Evolutionary conservation across 2,888 invertebrate species (phyloP).

Genomic region (Rosalia funebris): DNA sequence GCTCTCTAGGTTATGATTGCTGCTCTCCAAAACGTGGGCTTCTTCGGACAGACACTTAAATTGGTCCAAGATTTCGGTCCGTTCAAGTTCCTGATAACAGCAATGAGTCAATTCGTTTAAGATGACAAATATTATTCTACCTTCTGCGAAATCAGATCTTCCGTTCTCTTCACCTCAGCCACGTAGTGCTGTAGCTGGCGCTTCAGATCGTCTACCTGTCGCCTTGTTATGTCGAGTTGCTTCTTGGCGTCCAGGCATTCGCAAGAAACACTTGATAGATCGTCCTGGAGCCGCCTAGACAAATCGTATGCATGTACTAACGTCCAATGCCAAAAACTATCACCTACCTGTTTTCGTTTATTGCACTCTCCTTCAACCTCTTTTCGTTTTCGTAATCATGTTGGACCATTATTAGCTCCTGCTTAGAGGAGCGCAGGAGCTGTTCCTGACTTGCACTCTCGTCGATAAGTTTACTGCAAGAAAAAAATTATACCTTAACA

Average conservation of each 20-base stretch:
- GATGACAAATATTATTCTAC: conserved; percentile 55
- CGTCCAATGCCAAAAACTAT: too few species aligned
- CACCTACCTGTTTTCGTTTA: conserved; percentile 69
- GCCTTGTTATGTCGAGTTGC: conserved; percentile 75
- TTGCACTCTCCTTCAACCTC: conserved; percentile 69
- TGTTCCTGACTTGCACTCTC: conserved; percentile 66
- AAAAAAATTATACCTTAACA: conserved; percentile 24
- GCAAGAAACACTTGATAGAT: conserved; percentile 72
- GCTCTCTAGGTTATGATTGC: conserved; percentile 81
- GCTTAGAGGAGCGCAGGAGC: conserved; percentile 65
- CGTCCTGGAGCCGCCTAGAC: conserved; percentile 76
- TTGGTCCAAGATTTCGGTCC: conserved; percentile 83
- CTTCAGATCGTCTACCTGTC: conserved; percentile 79
- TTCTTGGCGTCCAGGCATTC: conserved; percentile 72
- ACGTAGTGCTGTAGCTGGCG: conserved; percentile 84
- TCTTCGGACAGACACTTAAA: conserved; percentile 81
- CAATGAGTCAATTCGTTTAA: background rate
- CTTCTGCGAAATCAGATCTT: conserved; percentile 78
- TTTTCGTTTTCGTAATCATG: conserved; percentile 69
- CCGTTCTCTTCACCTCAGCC: conserved; percentile 80
- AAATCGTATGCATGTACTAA: too few species aligned
- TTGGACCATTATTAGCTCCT: conserved; percentile 69
- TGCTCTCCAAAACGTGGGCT: conserved; percentile 80
- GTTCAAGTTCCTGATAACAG: conserved; percentile 74
- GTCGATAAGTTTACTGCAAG: conserved; percentile 53